Percentiles rank a stretch among this genome's conserved stretches.
Conservation (phyloP, 2,113 vertebrate species). For the Ptyas mucosa region DNA sequence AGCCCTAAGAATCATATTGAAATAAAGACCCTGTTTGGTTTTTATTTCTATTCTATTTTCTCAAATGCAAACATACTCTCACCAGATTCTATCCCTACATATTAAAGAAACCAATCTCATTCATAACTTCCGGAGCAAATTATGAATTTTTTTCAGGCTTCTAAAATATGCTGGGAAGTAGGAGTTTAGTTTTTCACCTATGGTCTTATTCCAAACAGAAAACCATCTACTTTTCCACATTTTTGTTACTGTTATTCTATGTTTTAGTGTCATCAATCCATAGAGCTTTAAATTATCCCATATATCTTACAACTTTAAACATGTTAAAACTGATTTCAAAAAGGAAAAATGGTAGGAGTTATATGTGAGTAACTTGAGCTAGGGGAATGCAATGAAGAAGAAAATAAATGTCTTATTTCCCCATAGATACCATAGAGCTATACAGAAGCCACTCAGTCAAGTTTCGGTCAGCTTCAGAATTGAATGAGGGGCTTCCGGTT, state of each 20-base stretch:
- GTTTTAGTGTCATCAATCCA: background rate
- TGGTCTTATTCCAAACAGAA: background rate
- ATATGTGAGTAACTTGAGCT: background rate
- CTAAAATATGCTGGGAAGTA: background rate
- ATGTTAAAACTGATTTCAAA: background rate
- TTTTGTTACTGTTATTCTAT: background rate
- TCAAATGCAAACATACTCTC: background rate
- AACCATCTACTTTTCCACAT: background rate
- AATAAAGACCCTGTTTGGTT: background rate
- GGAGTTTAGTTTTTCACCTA: background rate
- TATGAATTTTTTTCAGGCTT: background rate
- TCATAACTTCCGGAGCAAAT: background rate
- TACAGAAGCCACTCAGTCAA: background rate
- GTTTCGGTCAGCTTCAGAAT: background rate
- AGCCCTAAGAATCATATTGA: slow-evolving; percentile 27
- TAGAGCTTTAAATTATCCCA: background rate
- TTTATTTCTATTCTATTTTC: background rate
- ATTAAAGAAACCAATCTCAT: slow-evolving; percentile 7
- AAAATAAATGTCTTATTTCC: background rate
- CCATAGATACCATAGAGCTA: background rate
- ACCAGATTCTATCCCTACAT: background rate
- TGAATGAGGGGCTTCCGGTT: too few species aligned
- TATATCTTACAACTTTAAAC: background rate
- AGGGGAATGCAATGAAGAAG: background rate
- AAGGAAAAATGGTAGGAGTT: background rate